Conservation (phyloP, 1,140 invertebrate species). For the Diabrotica virgifera region DNA sequence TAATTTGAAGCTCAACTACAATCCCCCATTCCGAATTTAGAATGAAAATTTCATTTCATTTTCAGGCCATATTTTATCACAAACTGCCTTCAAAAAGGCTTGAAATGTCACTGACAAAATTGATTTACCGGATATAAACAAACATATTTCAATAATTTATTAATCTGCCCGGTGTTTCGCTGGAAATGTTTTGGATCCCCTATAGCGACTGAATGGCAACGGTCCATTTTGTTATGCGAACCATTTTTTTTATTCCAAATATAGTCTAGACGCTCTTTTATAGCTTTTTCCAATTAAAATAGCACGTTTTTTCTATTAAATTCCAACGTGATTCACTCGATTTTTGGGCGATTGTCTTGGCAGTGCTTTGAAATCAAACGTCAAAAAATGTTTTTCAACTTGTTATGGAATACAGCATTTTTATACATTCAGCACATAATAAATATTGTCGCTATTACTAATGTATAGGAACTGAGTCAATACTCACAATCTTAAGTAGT, state of each 20-base stretch:
- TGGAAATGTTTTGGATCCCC: background rate
- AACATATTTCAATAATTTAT: slow-evolving; percentile 16
- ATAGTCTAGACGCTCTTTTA: no score
- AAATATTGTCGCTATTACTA: no score
- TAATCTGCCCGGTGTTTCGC: slow-evolving; percentile 6
- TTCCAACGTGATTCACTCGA: no score
- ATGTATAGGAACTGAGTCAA: no score
- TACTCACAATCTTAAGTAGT: no score
- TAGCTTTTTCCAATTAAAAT: no score
- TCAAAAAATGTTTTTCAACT: no score
- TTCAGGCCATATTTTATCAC: slow-evolving; percentile 1
- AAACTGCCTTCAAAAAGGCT: slow-evolving; percentile 7
- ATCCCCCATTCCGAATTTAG: background rate
- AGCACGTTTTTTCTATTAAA: no score
- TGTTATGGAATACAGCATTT: no score
- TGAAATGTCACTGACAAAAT: slow-evolving; percentile 4
- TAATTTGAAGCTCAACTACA: background rate
- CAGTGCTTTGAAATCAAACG: no score
- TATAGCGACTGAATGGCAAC: background rate
- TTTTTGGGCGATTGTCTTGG: no score
- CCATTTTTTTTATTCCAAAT: background rate
- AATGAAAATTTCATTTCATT: background rate
- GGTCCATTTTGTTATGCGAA: background rate
- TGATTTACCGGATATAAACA: slow-evolving; percentile 14
- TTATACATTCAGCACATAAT: no score